These are phyloP conservation scores for Babylonia areolata DNA, from an alignment of 1,140 invertebrate species.

Conservation along the genomic window DNA sequence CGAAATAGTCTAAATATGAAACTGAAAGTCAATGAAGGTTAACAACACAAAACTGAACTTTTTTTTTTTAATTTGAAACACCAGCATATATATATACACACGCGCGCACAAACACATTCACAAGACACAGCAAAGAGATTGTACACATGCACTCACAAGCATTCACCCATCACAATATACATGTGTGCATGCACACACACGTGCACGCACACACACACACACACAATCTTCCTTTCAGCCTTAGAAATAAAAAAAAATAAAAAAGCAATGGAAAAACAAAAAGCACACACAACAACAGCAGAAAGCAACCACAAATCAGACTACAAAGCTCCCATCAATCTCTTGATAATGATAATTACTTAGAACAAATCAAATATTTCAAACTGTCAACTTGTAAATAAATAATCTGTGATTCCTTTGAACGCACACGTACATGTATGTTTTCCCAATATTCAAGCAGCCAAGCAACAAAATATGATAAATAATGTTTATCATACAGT, in stretches of 20 bases:
- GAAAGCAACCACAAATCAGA: no score
- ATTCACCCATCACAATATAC: no score
- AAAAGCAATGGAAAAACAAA: no score
- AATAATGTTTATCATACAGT: not conserved
- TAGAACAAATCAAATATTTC: no score
- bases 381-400: not conserved
- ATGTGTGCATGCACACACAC: not conserved
- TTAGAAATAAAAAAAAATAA: no score
- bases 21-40: not conserved
- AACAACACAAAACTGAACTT: no score
- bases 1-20: no score
- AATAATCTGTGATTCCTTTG: not conserved
- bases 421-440: no score
- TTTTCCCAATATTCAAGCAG: not conserved
- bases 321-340: no score
- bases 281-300: no score
- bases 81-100: not conserved
- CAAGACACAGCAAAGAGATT: not conserved
- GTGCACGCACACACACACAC: not conserved
- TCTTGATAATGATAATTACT: no score
- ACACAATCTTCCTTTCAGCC: no score
- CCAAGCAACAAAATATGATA: not conserved
- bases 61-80: not conserved
- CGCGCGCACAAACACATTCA: not conserved
- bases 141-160: not conserved